Conservation (phyloP, 2,113 vertebrate genomes). For the Chelonoidis abingdonii region DNA sequence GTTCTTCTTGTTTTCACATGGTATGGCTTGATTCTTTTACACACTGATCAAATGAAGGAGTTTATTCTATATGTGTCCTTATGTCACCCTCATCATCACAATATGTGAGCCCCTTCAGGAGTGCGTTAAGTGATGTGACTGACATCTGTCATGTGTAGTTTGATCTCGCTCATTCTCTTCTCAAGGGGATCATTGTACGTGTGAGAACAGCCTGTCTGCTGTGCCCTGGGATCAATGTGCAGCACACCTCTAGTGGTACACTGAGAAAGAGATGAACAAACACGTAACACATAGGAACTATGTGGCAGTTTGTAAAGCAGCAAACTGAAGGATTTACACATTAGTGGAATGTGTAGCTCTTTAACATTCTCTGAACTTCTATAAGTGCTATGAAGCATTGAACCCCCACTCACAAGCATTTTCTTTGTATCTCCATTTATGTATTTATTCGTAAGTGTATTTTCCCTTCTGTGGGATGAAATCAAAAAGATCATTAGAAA, state of each 20-base stretch:
- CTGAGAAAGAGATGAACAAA: neutral
- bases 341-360: neutral
- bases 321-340: neutral
- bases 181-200: neutral
- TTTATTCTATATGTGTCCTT: neutral
- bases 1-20: neutral
- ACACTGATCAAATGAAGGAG: neutral
- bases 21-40: neutral
- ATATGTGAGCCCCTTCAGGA: neutral
- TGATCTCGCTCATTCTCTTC: neutral
- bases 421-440: neutral
- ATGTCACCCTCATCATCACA: neutral
- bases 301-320: neutral
- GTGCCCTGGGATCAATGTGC: neutral
- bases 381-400: neutral
- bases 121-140: neutral
- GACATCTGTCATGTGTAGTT: neutral
- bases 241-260: neutral
- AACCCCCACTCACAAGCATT: neutral
- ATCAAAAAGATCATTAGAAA: neutral
- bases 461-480: neutral
- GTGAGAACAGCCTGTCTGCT: neutral
- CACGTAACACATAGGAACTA: neutral
- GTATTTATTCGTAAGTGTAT: neutral
- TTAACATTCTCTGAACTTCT: neutral